Evolutionary conservation across 2,888 invertebrate species (phyloP), one percentile per base, ranked within the genome.

Genomic region (Idaea biselata): DNA sequence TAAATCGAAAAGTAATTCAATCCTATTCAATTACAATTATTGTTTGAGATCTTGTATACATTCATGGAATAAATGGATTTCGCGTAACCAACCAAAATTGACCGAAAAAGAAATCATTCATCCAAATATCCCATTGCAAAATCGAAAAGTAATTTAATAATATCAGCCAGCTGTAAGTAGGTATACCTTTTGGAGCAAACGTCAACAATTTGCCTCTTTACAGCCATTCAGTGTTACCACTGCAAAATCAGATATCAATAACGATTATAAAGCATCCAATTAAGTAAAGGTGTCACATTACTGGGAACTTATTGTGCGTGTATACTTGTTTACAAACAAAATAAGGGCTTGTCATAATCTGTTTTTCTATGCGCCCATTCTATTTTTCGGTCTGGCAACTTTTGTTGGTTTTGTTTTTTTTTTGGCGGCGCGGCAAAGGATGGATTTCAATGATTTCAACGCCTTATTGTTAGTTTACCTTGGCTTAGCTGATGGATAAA

Each of bases 261-360:
- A 80, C 79, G 79, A 83, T 88, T 85, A 85, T 70, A 77, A 70
- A 78, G 79, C 81, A 83, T 83, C 86, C 87, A 86, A 90, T 90
- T 88, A 81, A 76, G 78, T 77, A 81, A 83, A 89, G 89, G 91
- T 92, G 91, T 92, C 91, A 87, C 86, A 88, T 92, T 91, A 91
- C 92, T 77, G 73, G 68, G 67, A 66, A 70, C 85, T 44, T 73
- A 83, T 91, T 89, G 88, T 89, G 73, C 74, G 71, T 71, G 66
- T 63, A 75, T 73, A 82, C 77, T 79, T 92, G 92, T 92, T 91
- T 92, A 91, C 91, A 91, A 91, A 91, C 92, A 92, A 83, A 92
- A 92, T 89, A 92, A 81, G 86, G 88, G 89, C 87, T 88, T 89
- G 91, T 89, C 87, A 88, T 91, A 91, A 91, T 91, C 92, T 91